phyloP scores from a whole-genome alignment of 2,113 vertebrate species.

The Trochalopteron elliotii region DNA sequence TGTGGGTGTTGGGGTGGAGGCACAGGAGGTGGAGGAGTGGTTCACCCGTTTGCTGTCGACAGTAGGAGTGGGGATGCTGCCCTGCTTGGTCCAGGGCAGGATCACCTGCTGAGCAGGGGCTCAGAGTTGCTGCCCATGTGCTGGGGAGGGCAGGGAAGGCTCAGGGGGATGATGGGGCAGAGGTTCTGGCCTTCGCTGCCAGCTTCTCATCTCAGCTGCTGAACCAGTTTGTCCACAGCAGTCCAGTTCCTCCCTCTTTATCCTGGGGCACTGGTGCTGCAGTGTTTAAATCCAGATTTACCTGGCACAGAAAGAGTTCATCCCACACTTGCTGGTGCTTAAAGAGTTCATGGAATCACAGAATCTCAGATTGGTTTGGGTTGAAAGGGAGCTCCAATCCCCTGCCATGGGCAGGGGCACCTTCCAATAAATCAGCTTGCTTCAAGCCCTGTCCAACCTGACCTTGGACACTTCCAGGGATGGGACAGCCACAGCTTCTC shows the following conservation, averaged over 20 bases:
- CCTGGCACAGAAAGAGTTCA: not conserved
- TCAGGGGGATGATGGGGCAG: not conserved
- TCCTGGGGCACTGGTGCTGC: not conserved
- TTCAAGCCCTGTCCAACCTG: not conserved
- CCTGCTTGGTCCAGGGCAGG: not conserved
- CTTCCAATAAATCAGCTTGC: accelerated
- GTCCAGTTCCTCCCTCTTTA: not conserved
- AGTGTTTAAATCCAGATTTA: not conserved
- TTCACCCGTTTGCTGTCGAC: accelerated
- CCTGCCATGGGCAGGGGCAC: not conserved
- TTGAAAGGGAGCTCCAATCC: not conserved
- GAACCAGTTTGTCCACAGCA: not conserved
- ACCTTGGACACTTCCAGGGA: not conserved
- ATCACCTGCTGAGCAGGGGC: not conserved
- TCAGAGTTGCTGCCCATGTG: not conserved
- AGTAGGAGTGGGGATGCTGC: not conserved
- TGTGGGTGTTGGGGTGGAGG: not conserved
- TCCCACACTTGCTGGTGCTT: not conserved
- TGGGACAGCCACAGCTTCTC: not conserved
- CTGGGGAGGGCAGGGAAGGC: not conserved
- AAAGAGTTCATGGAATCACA: not conserved
- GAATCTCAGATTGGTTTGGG: not conserved
- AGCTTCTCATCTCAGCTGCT: not conserved
- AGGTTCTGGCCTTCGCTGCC: not conserved
- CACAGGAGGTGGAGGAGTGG: not conserved